Evolutionary conservation across 2,888 invertebrate genomes (phyloP).

Genomic region (Oegoconia quadripuncta): DNA sequence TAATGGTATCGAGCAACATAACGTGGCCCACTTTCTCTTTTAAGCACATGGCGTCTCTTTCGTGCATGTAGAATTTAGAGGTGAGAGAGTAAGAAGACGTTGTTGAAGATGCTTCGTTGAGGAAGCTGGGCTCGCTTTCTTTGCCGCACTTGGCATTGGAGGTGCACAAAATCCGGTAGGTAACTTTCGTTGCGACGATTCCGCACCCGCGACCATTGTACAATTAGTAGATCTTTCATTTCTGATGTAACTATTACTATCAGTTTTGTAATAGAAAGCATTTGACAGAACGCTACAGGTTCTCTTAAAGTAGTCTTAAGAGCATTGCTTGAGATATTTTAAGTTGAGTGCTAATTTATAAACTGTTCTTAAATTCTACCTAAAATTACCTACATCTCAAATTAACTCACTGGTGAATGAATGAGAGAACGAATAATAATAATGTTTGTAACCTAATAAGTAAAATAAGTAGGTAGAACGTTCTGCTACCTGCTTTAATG

Average conservation of each 20-base stretch:
- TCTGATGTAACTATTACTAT: slow-evolving; percentile 47
- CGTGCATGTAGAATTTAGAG: slow-evolving; percentile 35
- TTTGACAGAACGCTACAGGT: slow-evolving; percentile 13
- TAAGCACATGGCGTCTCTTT: slow-evolving; percentile 68
- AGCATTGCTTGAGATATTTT: background rate
- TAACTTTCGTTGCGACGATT: slow-evolving; percentile 72
- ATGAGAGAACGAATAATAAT: no score
- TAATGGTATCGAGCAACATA: slow-evolving; percentile 76
- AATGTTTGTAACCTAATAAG: no score
- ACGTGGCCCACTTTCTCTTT: slow-evolving; percentile 79
- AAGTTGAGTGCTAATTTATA: background rate
- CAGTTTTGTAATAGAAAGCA: slow-evolving; percentile 45
- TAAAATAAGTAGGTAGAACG: background rate
- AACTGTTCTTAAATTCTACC: no score
- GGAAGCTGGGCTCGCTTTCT: slow-evolving; percentile 74
- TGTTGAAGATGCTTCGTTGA: slow-evolving; percentile 46
- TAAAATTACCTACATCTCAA: no score
- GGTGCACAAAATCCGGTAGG: slow-evolving; percentile 72
- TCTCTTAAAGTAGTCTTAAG: no score
- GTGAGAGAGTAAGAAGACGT: slow-evolving; percentile 56
- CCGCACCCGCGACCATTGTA: slow-evolving; percentile 36
- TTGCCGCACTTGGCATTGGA: slow-evolving; percentile 75
- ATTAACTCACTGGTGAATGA: no score
- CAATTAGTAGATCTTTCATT: slow-evolving; percentile 53
- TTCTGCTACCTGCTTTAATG: no score